Conservation (phyloP, 2,888 invertebrate genomes). For the Melitaea athalia region DNA sequence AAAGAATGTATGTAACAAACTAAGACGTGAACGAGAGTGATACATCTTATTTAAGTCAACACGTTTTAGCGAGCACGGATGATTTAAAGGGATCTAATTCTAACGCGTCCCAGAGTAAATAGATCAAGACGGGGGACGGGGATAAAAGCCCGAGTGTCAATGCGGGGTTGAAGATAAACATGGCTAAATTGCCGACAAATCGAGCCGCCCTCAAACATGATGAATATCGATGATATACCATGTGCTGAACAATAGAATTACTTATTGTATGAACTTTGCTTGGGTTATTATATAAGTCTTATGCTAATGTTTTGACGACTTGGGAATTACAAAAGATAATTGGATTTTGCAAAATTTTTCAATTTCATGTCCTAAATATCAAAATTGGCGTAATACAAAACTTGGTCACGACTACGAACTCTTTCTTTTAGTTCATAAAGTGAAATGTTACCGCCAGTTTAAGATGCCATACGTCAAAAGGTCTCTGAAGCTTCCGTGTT, state of each 20-base stretch:
- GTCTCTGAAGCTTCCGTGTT: no score
- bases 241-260: background rate
- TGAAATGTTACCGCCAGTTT: no score
- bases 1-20: background rate
- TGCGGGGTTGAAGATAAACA: conserved; percentile 16
- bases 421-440: no score
- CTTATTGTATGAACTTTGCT: no score
- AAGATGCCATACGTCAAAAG: no score
- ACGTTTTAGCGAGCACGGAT: conserved; percentile 12
- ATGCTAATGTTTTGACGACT: no score
- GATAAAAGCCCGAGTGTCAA: conserved; percentile 14
- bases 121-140: conserved; percentile 18
- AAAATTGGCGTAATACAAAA: no score
- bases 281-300: no score
- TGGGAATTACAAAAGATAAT: no score
- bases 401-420: no score
- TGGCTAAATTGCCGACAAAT: conserved; percentile 31
- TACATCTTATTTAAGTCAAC: conserved; percentile 11
- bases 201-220: conserved; percentile 14
- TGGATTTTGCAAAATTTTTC: no score
- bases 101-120: conserved; percentile 26
- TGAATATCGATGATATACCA: conserved; percentile 14
- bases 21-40: background rate
- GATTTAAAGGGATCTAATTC: conserved; percentile 25
- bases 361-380: no score